Base-by-base conservation (phyloP, 2,888 invertebrate genomes). In the Brachypterus glaber region DNA sequence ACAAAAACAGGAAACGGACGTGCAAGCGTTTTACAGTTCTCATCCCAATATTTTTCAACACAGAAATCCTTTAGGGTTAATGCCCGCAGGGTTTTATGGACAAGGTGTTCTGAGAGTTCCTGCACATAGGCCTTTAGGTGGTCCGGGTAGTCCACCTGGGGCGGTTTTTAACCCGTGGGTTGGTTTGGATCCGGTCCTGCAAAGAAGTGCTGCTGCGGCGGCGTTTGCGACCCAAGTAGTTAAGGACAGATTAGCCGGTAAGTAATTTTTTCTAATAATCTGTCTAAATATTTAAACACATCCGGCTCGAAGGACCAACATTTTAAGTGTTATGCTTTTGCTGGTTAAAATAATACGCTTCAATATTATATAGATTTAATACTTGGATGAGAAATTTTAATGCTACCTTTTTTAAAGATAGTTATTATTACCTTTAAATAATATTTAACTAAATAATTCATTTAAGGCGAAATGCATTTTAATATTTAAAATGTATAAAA, bases 221-320 rank as follows among this genome's bases (percentile, higher is more conserved):
- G 83, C 84, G 33, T 77, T 84, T 59, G 83, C 83, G 2, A 79
- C 82, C 55, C 84, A 84, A 66, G 82, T 85, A 57, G 83, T 85
- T 53, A 86, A 86, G 66, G 85, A 86, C 63, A 72, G 86, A 66
- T 66, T 86, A 53, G 82, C 84, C 68, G 85, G 86, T 86, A 67
- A 76, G 77, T 49, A 14, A n/a, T 35, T 43, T 34, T n/a, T n/a
- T n/a, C n/a, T n/a, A n/a, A n/a, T n/a, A n/a, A n/a, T n/a, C n/a
- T n/a, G n/a, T n/a, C n/a, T n/a, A n/a, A n/a, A n/a, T n/a, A n/a
- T n/a, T n/a, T n/a, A n/a, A n/a, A n/a, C n/a, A n/a, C n/a, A n/a
- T n/a, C n/a, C n/a, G n/a, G n/a, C n/a, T n/a, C n/a, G n/a, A n/a
- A n/a, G n/a, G n/a, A n/a, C n/a, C n/a, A n/a, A n/a, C n/a, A n/a